Base-by-base conservation (phyloP, 2,113 vertebrate genomes). In the Lasiurus borealis region DNA sequence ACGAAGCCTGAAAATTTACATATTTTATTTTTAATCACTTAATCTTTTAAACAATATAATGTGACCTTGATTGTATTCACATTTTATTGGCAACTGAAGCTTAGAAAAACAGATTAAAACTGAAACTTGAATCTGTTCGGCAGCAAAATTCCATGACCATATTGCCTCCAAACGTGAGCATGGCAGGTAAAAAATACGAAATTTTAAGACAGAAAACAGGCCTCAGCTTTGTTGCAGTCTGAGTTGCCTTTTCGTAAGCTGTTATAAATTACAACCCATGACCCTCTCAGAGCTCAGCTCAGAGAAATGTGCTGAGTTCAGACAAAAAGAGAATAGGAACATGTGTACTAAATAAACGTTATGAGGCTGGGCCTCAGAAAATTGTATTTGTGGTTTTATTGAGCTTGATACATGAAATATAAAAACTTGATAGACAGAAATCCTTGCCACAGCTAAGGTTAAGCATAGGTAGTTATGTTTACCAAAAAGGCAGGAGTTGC, bases 331-430 rank as follows among this genome's bases (percentile, higher is more conserved):
- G 25, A 95, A 85, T 46, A 72, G 64, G 94, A 83, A 96, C 27
- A 80, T 34, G 12, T 93, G 78, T 85, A 46, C 50, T 92, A 85
- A 88, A 54, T 82, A 96, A 97, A 95, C 94, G 85, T 95, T 88
- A 93, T 91, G 95, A 91, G 83, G 34, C 34, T 69, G 90, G 54
- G 73, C 82, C 88, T 91, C 52, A 12, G 27, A 80, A 95, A 90
- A 83, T 64, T 88, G 48, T 90, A 69, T 85, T 96, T 80, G 69
- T 73, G 25, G 54, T 92, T 94, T 91, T 88, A 73, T 34, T 93
- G 68, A 91, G 76, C 23, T 77, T 71, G 88, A 95, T 91, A 75
- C 8, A 48, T 78, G 64, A 93, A 90, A 92, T 48, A 83, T 86
- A 40, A 52, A n/a, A 88, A 88, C n/a, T 88, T 90, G 46, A 83